Conservation (phyloP, 2,888 invertebrate genomes). For the Sesamia inferens region DNA sequence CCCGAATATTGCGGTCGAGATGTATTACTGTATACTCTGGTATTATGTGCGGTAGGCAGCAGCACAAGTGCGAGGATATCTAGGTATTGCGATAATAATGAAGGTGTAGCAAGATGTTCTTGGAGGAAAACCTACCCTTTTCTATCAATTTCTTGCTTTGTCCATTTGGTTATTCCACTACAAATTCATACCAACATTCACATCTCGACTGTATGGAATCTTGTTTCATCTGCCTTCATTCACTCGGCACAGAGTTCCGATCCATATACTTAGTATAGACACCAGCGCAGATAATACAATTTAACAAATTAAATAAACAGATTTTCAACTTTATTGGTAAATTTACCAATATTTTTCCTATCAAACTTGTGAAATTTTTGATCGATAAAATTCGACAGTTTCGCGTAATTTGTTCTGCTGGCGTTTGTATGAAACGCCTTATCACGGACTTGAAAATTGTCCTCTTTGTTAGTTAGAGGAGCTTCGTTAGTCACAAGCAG, state of each 20-base stretch:
- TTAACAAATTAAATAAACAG: too few relatives aligned
- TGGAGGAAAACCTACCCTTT: background rate
- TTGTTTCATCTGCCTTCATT: background rate
- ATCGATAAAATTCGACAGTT: too few relatives aligned
- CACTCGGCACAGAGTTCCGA: background rate
- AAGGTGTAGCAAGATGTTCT: constrained; percentile 12
- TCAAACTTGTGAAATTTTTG: too few relatives aligned
- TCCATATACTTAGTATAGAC: background rate
- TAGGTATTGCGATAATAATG: constrained; percentile 30
- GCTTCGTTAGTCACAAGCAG: too few relatives aligned
- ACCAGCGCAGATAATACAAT: too few relatives aligned
- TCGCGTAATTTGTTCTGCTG: too few relatives aligned
- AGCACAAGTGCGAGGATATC: constrained; percentile 6
- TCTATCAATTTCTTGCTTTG: too few relatives aligned
- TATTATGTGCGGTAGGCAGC: constrained; percentile 48
- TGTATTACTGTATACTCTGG: constrained; percentile 23
- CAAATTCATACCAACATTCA: background rate
- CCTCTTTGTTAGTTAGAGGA: too few relatives aligned
- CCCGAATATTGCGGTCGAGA: constrained; percentile 70
- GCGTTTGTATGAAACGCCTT: too few relatives aligned
- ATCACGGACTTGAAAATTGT: too few relatives aligned
- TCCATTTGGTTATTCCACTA: background rate
- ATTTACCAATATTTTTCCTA: too few relatives aligned
- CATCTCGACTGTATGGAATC: background rate
- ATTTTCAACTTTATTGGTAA: too few relatives aligned